These are phyloP conservation scores for Smutsia temminckii DNA, from an alignment of 2,797 vertebrate genomes.

Conservation along the genomic window DNA sequence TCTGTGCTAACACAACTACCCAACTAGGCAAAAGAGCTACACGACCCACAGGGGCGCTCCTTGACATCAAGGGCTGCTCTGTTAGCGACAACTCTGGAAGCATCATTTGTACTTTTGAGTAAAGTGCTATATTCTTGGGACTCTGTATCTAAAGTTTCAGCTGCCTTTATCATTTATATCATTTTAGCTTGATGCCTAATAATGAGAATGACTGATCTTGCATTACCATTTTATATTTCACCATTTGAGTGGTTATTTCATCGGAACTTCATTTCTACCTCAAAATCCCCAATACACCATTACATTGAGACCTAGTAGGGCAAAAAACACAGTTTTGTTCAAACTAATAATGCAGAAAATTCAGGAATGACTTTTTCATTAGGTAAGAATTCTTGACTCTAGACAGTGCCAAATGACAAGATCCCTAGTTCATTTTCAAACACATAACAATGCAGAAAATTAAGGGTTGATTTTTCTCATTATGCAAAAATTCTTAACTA, in stretches of 20 bases:
- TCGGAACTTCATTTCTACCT: conserved; percentile 55
- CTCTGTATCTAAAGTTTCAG: background rate
- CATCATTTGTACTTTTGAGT: background rate
- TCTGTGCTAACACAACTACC: background rate
- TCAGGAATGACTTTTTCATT: conserved; percentile 35
- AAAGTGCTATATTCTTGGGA: background rate
- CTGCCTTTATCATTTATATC: conserved; percentile 30
- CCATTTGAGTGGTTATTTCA: conserved; percentile 34
- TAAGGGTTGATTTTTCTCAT: conserved; percentile 31
- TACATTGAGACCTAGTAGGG: background rate
- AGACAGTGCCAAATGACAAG: background rate
- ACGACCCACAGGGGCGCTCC: background rate
- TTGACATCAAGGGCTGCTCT: background rate
- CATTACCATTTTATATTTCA: conserved; percentile 50
- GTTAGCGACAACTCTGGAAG: background rate
- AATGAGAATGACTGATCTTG: conserved; percentile 35
- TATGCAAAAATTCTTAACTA: conserved; percentile 1
- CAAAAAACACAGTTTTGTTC: background rate
- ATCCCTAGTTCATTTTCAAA: background rate
- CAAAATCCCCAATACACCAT: conserved; percentile 48
- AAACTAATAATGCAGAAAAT: conserved; percentile 54
- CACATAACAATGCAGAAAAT: conserved; percentile 38
- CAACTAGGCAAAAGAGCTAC: background rate
- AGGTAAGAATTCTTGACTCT: conserved; percentile 12
- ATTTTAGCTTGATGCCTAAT: background rate